phyloP scores from a whole-genome alignment of 2,797 vertebrate genomes.

The Labeo calbasu region DNA sequence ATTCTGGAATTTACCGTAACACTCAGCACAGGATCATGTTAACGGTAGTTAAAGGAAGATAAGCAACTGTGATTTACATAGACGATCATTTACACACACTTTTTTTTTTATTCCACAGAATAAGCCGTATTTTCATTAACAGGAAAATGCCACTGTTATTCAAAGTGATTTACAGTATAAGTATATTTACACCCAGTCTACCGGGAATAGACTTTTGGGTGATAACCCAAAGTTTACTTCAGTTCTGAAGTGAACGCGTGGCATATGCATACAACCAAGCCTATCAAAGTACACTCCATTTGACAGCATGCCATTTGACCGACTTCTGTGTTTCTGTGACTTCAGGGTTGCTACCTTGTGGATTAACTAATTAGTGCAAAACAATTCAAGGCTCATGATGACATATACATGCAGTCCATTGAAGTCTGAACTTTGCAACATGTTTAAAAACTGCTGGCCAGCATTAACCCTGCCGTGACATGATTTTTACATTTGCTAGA shows the following conservation, averaged over 20 bases:
- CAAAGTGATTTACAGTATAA: background rate
- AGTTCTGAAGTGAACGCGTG: background rate
- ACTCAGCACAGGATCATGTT: background rate
- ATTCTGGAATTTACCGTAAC: background rate
- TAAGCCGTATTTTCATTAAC: background rate
- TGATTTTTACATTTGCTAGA: background rate
- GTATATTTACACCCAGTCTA: background rate
- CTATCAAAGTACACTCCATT: no score
- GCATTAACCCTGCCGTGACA: background rate
- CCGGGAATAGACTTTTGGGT: background rate
- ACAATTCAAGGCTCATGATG: background rate
- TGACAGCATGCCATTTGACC: no score
- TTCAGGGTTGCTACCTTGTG: background rate
- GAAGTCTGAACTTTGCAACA: background rate
- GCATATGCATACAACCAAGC: no score
- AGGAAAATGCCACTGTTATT: background rate
- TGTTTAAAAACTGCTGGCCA: background rate
- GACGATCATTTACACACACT: background rate
- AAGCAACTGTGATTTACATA: background rate
- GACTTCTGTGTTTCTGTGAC: background rate
- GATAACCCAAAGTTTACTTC: background rate
- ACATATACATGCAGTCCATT: background rate
- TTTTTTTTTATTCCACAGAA: background rate
- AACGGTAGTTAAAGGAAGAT: background rate
- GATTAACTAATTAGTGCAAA: background rate